Evolutionary conservation across 2,888 invertebrate species (phyloP), one percentile per base, ranked within the genome.

Genomic region (Neoascia interrupta): DNA sequence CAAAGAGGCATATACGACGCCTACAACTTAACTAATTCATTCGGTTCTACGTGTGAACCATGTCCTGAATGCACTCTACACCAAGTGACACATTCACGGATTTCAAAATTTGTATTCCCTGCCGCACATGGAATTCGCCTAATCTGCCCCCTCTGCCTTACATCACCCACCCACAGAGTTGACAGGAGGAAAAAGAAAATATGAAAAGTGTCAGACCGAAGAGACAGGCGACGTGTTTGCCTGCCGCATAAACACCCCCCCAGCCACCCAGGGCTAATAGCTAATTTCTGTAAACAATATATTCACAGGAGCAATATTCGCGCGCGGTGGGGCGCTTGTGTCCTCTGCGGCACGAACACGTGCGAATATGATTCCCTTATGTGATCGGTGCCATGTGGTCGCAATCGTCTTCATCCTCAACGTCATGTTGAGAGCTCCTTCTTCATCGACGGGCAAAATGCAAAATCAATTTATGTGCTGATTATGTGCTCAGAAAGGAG

Each of bases 391-490:
- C 60, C 76, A 54, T 76, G 70, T 53, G 76, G 64, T 76, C 34
- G 53, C 58, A 72, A 58, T 58, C 28, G 53, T 37, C 66, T 6
- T 53, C 45, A 34, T 37, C 15, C 2, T 36, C 58, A 26, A 11
- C 11, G 21, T 28, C 13, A 11, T 23, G 19, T 37, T 23, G 45
- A 19, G 28, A 28, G 51, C 28, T 5, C 5, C 13, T 13, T 3
- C 2, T 15, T 34, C 43, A 18, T 51, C 49, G 70, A 23, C 64
- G 51, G 43, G 23, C 63, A 49, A 26, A 70, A 56, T 72, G 53
- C 53, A 72, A 72, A 76, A 60, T 76, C 76, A 76, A 76, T 76
- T 72, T 76, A 54, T 23, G 45, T 43, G 49, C 45, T 72, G 72
- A 70, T 72, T 72, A 60, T 72, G 60, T 60, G 72, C 72, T 76